Evolutionary conservation across 2,888 invertebrate species (phyloP).

Genomic region (Lysandra coridon): DNA sequence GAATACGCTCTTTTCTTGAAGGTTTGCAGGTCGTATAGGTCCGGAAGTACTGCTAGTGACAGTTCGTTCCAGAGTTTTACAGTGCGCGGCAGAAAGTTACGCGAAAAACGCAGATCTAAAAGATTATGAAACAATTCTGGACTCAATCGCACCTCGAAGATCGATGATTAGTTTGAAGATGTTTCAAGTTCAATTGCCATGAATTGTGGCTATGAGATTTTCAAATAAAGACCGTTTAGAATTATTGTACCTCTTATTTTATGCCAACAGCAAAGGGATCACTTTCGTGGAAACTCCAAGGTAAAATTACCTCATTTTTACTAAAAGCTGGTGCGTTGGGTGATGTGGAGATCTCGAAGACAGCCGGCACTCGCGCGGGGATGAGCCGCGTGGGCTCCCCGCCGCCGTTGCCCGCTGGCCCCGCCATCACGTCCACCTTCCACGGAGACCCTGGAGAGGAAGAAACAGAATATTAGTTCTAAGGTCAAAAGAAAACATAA

Average conservation of each 20-base stretch:
- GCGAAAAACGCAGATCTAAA: no score
- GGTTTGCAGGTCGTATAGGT: no score
- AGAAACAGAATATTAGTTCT: not conserved
- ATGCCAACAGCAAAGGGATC: not conserved
- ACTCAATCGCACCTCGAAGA: no score
- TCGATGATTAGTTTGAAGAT: no score
- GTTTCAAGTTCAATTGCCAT: not conserved
- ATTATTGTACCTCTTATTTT: no score
- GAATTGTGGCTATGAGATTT: not conserved
- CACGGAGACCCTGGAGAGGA: conserved; percentile 91
- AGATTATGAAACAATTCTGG: no score
- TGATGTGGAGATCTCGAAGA: conserved; percentile 92
- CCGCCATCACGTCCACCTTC: conserved; percentile 94
- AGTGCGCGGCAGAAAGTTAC: no score
- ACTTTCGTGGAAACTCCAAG: no score
- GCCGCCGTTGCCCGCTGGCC: conserved; percentile 84
- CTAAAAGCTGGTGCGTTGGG: conserved; percentile 66
- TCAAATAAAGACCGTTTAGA: not conserved
- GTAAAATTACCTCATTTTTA: conserved; percentile 64
- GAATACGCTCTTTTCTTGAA: no score
- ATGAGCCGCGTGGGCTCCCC: conserved; percentile 94
- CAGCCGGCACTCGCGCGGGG: conserved; percentile 92
- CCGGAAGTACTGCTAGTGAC: no score
- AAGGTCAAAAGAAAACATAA: not conserved
- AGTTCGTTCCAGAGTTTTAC: no score